Conservation (phyloP, 2,888 invertebrate genomes). For the Cepaea hortensis region DNA sequence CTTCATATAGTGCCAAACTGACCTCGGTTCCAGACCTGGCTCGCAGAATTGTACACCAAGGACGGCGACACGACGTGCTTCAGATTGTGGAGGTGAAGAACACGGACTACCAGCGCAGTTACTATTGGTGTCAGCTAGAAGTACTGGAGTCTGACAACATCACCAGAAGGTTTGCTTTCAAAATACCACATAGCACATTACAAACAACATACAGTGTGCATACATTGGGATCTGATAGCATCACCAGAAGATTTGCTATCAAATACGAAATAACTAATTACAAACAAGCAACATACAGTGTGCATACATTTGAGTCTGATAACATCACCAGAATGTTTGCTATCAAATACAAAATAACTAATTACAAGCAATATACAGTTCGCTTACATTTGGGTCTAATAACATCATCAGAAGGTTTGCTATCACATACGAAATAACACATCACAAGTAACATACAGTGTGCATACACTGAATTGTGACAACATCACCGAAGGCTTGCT, state of each 20-base stretch:
- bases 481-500: too few species aligned
- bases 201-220: too few species aligned
- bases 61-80: neutral
- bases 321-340: neutral
- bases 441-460: too few species aligned
- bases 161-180: slow-evolving; percentile 10
- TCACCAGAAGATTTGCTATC: slow-evolving; percentile 3
- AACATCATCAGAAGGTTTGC: slow-evolving; percentile 16
- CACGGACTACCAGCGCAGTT: slow-evolving; percentile 35
- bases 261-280: too few species aligned
- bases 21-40: slow-evolving; percentile 44
- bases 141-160: slow-evolving; percentile 2
- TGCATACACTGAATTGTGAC: too few species aligned
- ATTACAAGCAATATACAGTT: too few species aligned
- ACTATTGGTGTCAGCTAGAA: slow-evolving; percentile 47
- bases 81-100: slow-evolving; percentile 22
- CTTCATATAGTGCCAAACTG: slow-evolving; percentile 31
- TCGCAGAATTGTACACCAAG: slow-evolving; percentile 32
- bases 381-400: neutral
- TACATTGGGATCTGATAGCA: neutral
- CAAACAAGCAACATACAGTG: too few species aligned
- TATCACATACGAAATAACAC: too few species aligned
- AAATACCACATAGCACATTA: too few species aligned
- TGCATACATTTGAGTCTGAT: neutral
- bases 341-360: too few species aligned